Percentiles rank a stretch among this genome's conserved stretches.
Conservation (phyloP, 2,113 vertebrate genomes). For the Zosterops pallidus region DNA sequence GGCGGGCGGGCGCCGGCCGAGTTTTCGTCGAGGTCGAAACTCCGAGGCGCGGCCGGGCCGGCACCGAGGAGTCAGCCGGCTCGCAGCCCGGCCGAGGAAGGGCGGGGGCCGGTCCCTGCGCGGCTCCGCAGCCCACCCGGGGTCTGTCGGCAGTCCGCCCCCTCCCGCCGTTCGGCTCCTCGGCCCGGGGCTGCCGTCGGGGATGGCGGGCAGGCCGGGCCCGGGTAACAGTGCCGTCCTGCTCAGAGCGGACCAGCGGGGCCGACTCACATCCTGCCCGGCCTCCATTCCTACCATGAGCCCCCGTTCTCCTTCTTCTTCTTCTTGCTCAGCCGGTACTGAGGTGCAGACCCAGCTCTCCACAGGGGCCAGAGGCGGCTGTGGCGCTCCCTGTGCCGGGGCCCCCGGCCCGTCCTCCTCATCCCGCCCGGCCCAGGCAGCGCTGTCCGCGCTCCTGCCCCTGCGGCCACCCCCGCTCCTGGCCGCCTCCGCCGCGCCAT, state of each 20-base stretch:
- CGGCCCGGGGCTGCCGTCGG: not conserved
- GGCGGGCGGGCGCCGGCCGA: not conserved
- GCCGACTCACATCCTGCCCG: too few species aligned
- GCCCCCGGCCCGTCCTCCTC: not conserved
- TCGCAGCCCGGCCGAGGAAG: too few species aligned
- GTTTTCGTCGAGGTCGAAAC: conserved; percentile 1
- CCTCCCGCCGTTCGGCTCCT: too few species aligned
- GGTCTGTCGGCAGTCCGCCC: too few species aligned
- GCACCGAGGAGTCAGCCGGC: not conserved
- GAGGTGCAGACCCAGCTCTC: not conserved
- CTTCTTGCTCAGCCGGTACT: not conserved
- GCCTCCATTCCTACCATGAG: not conserved
- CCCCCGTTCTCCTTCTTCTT: not conserved
- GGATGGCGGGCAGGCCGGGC: too few species aligned
- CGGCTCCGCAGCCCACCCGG: too few species aligned
- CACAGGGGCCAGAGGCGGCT: not conserved
- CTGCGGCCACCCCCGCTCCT: not conserved
- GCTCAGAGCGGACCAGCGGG: too few species aligned
- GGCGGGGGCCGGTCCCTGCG: not conserved
- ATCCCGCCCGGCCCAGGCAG: not conserved
- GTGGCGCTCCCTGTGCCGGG: too few species aligned
- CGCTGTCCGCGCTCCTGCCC: not conserved
- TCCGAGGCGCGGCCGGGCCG: not conserved
- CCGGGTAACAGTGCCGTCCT: not conserved
- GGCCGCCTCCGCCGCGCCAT: conserved; percentile 5